These are phyloP conservation scores for Poeciliopsis retropinna DNA, from an alignment of 2,113 vertebrate species.

Conservation along the genomic window DNA sequence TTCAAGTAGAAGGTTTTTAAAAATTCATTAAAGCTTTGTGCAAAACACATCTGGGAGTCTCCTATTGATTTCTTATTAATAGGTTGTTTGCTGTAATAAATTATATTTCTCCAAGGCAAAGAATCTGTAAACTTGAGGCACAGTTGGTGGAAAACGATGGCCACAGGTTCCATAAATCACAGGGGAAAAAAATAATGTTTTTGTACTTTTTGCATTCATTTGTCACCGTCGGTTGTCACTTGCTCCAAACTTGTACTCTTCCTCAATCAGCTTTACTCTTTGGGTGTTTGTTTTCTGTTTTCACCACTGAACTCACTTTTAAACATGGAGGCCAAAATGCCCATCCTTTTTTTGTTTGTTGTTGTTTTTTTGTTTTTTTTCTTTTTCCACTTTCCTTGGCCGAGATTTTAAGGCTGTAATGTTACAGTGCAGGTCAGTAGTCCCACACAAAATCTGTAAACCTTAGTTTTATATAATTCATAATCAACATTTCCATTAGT, in stretches of 20 bases:
- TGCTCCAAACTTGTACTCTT: constrained; percentile 32
- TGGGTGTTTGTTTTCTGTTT: not conserved
- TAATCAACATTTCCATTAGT: no score
- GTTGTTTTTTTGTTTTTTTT: no score
- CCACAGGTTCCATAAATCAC: constrained; percentile 29
- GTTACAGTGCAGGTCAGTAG: not conserved
- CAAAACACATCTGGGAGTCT: constrained; percentile 72
- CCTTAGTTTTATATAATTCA: no score
- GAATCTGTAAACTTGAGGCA: constrained; percentile 60
- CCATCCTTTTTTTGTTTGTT: not conserved
- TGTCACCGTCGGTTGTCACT: constrained; percentile 41
- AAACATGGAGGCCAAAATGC: not conserved
- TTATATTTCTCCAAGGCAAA: constrained; percentile 63
- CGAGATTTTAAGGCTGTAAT: no score
- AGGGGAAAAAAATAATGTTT: constrained; percentile 39
- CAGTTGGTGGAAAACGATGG: constrained; percentile 22
- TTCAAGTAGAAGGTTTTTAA: constrained; percentile 69
- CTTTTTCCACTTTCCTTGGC: not conserved
- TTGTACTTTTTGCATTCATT: constrained; percentile 21
- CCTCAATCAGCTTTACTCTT: not conserved
- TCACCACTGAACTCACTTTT: not conserved
- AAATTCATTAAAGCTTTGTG: constrained; percentile 71
- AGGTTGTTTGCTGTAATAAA: constrained; percentile 77
- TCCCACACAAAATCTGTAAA: no score
- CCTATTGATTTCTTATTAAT: constrained; percentile 80